phyloP scores from a whole-genome alignment of 2,888 invertebrate genomes.

The Cybosia mesomella region DNA sequence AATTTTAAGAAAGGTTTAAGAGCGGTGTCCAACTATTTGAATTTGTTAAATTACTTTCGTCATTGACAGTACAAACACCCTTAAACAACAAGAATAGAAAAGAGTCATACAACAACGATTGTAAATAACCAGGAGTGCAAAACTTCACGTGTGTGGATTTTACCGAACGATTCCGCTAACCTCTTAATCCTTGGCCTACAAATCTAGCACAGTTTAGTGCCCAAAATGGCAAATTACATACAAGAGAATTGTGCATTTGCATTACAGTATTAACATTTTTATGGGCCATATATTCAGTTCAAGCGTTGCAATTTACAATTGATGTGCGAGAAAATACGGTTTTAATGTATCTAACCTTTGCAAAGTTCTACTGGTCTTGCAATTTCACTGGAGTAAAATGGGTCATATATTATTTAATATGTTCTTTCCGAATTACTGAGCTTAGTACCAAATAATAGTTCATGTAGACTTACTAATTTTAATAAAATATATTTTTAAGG shows the following conservation, averaged over 20 bases:
- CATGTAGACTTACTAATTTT: no score
- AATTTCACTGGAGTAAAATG: conserved; percentile 9
- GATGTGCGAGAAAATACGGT: conserved; percentile 73
- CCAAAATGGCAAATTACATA: conserved; percentile 83
- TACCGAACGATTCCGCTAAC: conserved; percentile 9
- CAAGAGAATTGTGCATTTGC: conserved; percentile 83
- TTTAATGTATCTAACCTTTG: conserved; percentile 70
- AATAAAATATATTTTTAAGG: no score
- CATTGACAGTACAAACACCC: no score
- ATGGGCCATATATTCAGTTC: conserved; percentile 80
- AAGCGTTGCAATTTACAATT: conserved; percentile 73
- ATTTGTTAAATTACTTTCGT: no score
- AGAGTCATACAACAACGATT: no score
- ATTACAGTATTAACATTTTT: conserved; percentile 85
- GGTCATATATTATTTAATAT: background rate
- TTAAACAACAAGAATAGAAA: no score
- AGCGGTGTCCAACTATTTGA: no score
- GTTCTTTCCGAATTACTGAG: background rate
- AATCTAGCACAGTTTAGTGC: conserved; percentile 72
- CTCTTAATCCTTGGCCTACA: conserved; percentile 37
- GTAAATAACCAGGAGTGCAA: no score
- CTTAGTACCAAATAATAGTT: background rate
- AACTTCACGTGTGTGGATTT: background rate
- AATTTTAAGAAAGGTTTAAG: no score
- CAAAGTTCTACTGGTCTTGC: conserved; percentile 62